Evolutionary conservation across 2,888 invertebrate genomes (phyloP).

Genomic region (Marasmarcha lunaedactyla): DNA sequence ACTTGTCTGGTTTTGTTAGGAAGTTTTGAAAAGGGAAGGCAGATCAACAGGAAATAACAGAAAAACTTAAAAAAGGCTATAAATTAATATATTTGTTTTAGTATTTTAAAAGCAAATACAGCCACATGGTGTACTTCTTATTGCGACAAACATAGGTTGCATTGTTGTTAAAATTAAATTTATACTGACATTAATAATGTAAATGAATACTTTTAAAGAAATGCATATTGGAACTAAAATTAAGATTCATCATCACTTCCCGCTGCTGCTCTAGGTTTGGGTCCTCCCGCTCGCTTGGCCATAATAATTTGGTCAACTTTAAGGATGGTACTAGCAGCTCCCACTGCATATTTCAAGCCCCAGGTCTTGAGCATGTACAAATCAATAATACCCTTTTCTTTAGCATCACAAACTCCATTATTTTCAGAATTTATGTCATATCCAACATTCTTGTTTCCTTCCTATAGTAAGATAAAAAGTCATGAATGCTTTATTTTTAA

Average conservation of each 20-base stretch:
- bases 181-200: too few relatives aligned
- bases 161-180: too few relatives aligned
- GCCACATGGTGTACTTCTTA: too few relatives aligned
- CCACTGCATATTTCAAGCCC: constrained; percentile 95
- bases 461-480: constrained; percentile 51
- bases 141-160: too few relatives aligned
- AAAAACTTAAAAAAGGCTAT: too few relatives aligned
- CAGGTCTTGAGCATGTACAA: constrained; percentile 88
- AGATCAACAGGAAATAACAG: too few relatives aligned
- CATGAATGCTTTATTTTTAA: too few relatives aligned
- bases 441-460: constrained; percentile 84
- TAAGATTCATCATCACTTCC: constrained; percentile 82
- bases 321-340: constrained; percentile 91
- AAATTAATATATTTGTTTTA: too few relatives aligned
- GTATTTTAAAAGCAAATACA: too few relatives aligned
- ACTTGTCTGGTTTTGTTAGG: too few relatives aligned
- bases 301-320: constrained; percentile 98
- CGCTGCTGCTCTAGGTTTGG: constrained; percentile 80
- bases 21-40: too few relatives aligned
- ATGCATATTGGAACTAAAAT: constrained; percentile 9
- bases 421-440: constrained; percentile 88
- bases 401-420: constrained; percentile 78
- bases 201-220: too few relatives aligned
- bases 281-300: constrained; percentile 97
- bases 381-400: constrained; percentile 84